Conservation (phyloP, 2,797 vertebrate species). For the Pipistrellus nathusii region DNA sequence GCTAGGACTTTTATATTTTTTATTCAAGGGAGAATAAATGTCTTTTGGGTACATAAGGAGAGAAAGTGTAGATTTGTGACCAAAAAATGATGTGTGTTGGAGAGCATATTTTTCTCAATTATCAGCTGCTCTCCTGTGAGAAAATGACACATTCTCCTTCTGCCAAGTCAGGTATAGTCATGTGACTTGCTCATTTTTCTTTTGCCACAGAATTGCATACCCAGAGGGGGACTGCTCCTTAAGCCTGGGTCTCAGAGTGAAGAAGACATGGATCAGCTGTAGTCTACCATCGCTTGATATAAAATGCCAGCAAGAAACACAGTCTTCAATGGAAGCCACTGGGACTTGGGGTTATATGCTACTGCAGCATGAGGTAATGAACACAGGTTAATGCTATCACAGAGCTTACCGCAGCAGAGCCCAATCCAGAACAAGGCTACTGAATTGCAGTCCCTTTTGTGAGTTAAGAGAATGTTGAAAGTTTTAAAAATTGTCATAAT, state of each 20-base stretch:
- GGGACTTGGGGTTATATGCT: not conserved
- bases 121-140: not conserved
- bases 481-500: not conserved
- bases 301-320: not conserved
- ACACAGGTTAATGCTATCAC: not conserved
- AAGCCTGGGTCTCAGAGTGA: not conserved
- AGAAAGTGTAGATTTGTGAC: not conserved
- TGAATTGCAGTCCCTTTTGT: not conserved
- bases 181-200: not conserved
- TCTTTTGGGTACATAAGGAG: not conserved
- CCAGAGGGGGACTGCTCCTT: not conserved
- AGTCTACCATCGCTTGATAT: not conserved
- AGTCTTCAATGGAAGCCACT: not conserved
- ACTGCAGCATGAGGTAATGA: not conserved
- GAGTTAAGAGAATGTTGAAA: not conserved
- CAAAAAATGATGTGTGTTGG: not conserved
- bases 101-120: not conserved
- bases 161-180: not conserved
- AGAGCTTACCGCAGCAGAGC: not conserved
- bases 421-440: not conserved
- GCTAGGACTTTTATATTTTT: not conserved
- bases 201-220: not conserved
- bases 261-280: not conserved
- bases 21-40: not conserved
- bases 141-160: not conserved